Evolutionary conservation across 2,888 invertebrate species (phyloP), one percentile per base, ranked within the genome.

Genomic region (Lucinisca nassula): DNA sequence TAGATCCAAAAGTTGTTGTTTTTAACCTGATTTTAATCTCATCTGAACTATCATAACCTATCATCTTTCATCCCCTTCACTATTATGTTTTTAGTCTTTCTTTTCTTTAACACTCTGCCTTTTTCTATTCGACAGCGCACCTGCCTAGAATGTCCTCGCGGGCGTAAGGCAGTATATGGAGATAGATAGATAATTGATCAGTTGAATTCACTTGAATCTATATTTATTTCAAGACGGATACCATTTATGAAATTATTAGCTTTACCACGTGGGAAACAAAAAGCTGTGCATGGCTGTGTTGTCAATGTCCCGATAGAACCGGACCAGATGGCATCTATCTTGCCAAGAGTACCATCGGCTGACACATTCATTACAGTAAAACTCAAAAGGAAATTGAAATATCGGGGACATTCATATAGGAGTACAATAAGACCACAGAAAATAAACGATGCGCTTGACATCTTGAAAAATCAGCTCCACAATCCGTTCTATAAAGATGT

Each of bases 401-500:
- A 82, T 45, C 55, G 80, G 55, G 86, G 82, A 14, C 84, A 87
- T 82, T 79, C 67, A 3, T 73, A 73, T 61, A 55, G 21, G 21
- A 72, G 82, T 32, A 77, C 38, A 32, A 79, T 89, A 30, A 45
- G 77, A 55, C 87, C 84, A 79, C 21, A 76, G 1, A 90, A 82
- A 79, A 84, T 90, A 21, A 38, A n/a, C 38, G 61, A 51, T 30
- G 87, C 85, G 30, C 74, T 89, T 10, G n/a, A 79, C 55, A 10
- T 51, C 21, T 74, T 90, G n/a, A 90, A 90, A 61, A 1, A 76
- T 45, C 24, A 35, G 21, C 27, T 81, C 21, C n/a, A 75, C 0
- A 90, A 85, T 75, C 79, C 74, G 30, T 73, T 79, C 4, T 90
- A 90, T 49, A n/a, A 70, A 14, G 88, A 88, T 88, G 79, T 88